phyloP scores from a whole-genome alignment of 2,113 vertebrate species.

The Passer montanus region DNA sequence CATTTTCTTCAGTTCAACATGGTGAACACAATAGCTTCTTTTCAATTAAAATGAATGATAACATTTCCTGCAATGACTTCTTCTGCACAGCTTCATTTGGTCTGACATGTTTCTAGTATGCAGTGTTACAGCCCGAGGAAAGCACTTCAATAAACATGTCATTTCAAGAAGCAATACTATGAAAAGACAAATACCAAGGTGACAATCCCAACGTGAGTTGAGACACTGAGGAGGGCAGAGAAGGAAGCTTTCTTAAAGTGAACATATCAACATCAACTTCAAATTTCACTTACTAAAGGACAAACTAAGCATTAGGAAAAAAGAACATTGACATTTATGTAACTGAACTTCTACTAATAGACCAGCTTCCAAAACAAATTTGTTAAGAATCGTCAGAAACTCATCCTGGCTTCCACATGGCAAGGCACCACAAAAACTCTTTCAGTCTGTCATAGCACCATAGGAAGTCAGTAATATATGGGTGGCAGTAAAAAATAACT shows the following conservation, averaged over 20 bases:
- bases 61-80: not conserved
- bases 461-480: not conserved
- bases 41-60: not conserved
- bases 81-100: not conserved
- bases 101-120: not conserved
- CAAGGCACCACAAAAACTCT: not conserved
- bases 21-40: not conserved
- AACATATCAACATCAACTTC: not conserved
- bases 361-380: not conserved
- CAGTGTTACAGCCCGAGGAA: not conserved
- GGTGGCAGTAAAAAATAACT: not conserved
- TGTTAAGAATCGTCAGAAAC: not conserved
- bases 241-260: not conserved
- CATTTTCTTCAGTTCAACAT: not conserved
- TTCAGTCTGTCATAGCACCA: not conserved
- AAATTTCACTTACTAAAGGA: not conserved
- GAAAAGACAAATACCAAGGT: not conserved
- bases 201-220: not conserved
- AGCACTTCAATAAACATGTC: rapidly evolving
- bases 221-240: not conserved
- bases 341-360: not conserved
- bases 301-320: not conserved
- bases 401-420: not conserved
- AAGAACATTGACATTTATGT: not conserved
- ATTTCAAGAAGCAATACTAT: not conserved